Evolutionary conservation across 1,140 invertebrate species (phyloP), one percentile per base, ranked within the genome.

Genomic region (Antheraea pernyi): DNA sequence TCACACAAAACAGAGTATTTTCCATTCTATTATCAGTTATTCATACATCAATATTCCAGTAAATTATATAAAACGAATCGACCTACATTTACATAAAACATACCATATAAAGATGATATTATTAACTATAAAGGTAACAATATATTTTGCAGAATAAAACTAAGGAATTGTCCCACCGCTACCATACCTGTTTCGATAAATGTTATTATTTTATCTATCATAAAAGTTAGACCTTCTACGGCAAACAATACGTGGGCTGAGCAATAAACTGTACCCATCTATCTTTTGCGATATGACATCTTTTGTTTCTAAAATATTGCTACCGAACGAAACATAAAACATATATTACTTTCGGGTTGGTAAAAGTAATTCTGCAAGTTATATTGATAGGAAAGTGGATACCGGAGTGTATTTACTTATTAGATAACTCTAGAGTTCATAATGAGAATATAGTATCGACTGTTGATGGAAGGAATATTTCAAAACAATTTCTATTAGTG

Each of bases 141-240:
- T n/a, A 30, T 30, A 30, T 30, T 42, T 42, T 53, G 13, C 46
- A 53, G 16, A 53, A 53, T 13, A 16, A n/a, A 53, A 53, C 5
- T 11, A 42, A 42, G 11, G 16, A 53, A 6, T 16, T 13, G 46
- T 53, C 16, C 16, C 46, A 53, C 16, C 46, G 39, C 39, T 42
- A 42, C 7, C 7, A 16, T 53, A 53, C 7, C 46, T 53, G 16
- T 53, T 53, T 53, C 46, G 46, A 53, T 16, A 42, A 42, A 42
- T 11, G 39, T 42, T 11, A 53, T 53, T 53, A 53, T n/a, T 4
- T 53, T 53, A n/a, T 53, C 13, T 53, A 53, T 6, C 46, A 13
- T 53, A 53, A 53, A 53, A 53, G 16, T 53, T 53, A 53, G 13
- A 53, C 46, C 46, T 53, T 53, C 59, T 60, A 19, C 59, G 59